These are phyloP conservation scores for Bombylius discolor DNA, from an alignment of 2,888 invertebrate genomes.

Conservation along the genomic window DNA sequence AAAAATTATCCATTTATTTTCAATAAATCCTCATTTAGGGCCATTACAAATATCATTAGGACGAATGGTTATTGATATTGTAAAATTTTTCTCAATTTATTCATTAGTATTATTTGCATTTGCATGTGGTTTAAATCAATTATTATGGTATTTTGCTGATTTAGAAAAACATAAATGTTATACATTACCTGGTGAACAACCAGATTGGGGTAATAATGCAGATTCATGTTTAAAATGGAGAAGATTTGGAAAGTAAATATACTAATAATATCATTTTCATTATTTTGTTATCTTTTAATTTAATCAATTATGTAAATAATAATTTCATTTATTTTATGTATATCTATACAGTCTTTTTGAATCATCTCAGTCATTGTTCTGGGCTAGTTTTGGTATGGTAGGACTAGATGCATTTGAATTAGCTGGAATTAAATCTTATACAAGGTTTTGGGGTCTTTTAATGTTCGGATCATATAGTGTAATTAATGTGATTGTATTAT, in stretches of 20 bases:
- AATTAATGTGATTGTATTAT: slow-evolving; percentile 84
- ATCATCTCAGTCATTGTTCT: slow-evolving; percentile 87
- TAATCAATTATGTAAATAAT: neutral
- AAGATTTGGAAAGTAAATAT: slow-evolving; percentile 68
- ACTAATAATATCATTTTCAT: neutral
- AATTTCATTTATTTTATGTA: neutral
- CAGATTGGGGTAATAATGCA: slow-evolving; percentile 63
- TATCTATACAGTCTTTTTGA: slow-evolving; percentile 66
- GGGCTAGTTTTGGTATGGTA: slow-evolving; percentile 91
- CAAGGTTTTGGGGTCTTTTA: slow-evolving; percentile 86
- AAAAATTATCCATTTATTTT: slow-evolving; percentile 83
- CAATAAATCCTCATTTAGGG: slow-evolving; percentile 84
- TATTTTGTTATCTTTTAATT: neutral
- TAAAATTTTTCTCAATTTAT: slow-evolving; percentile 87
- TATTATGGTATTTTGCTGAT: slow-evolving; percentile 88
- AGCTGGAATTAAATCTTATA: slow-evolving; percentile 75
- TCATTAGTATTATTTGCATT: slow-evolving; percentile 79
- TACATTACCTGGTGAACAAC: slow-evolving; percentile 49
- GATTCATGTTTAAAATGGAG: slow-evolving; percentile 79
- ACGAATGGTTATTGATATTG: slow-evolving; percentile 78
- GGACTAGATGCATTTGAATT: slow-evolving; percentile 80
- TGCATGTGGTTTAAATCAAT: slow-evolving; percentile 82
- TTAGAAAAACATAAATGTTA: slow-evolving; percentile 69
- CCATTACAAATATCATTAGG: slow-evolving; percentile 86
- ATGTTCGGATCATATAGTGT: slow-evolving; percentile 95